Evolutionary conservation across 2,888 invertebrate species (phyloP), one percentile per base, ranked within the genome.

Genomic region (Lottia gigantea): DNA sequence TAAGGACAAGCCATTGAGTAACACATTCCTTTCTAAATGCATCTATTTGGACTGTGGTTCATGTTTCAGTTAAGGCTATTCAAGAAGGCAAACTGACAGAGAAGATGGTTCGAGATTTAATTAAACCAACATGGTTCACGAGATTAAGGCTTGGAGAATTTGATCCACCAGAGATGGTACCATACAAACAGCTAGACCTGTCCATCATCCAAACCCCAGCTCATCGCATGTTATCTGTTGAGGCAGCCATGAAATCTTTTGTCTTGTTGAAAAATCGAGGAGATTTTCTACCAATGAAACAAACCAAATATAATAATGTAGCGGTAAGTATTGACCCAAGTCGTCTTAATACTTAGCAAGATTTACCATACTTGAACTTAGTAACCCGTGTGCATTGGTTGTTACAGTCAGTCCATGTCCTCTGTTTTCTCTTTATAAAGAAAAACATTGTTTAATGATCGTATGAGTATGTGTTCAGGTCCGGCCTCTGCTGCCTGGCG

Each of bases 131-230:
- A 62, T 82, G 83, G 72, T 78, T 82, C 67, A 81, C 81, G n/a
- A 74, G 84, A 67, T 82, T 84, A 82, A 74, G 82, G 63, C 74
- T 83, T 7, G 84, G 84, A 25, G 84, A 84, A 68, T 84, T 84
- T 75, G 84, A 84, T 65, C 84, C 84, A 0, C 77, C 76, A 12
- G 70, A 72, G 47, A 82, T 82, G 83, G 84, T 84, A 71, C 86
- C 85, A 0, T 86, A 84, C 73, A 55, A 72, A 8, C 62, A 71
- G 16, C 70, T 77, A n/a, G 76, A 76, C 68, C 64, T 79, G 47
- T 76, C 79, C 1, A 47, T 74, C 8, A 77, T 83, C 11, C 78
- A 80, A 70, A 81, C 78, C 71, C 72, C 69, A 1, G 74, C 65
- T 23, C 82, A 82, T 67, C 74, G 75, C 46, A 45, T 73, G 11